Conservation (phyloP, 2,113 vertebrate species). For the Oncorhynchus nerka region DNA sequence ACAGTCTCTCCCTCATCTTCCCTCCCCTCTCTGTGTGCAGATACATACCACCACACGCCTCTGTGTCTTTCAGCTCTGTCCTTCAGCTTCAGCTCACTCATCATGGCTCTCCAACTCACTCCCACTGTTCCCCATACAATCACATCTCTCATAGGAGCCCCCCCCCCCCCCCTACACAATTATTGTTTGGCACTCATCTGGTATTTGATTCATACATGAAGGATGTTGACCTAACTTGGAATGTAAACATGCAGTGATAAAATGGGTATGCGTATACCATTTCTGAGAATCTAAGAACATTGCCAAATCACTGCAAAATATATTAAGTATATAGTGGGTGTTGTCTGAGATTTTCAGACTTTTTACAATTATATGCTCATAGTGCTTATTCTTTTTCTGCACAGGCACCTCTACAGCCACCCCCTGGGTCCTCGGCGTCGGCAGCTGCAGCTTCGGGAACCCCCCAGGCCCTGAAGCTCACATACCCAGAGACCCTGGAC, state of each 20-base stretch:
- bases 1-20: too few species aligned
- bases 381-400: conserved; percentile 4
- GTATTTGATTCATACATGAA: too few species aligned
- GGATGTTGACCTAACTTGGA: too few species aligned
- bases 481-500: conserved; percentile 89
- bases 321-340: too few species aligned
- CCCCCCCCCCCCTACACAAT: background rate
- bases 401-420: conserved; percentile 75
- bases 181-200: background rate
- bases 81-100: background rate
- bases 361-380: background rate
- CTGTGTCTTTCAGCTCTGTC: background rate
- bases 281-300: too few species aligned
- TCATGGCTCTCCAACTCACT: background rate
- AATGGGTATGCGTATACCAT: too few species aligned
- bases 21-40: background rate
- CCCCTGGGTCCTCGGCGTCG: conserved; percentile 78
- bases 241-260: too few species aligned
- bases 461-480: conserved; percentile 86
- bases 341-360: conserved; percentile 21
- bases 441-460: conserved; percentile 77
- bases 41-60: background rate
- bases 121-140: background rate
- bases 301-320: too few species aligned
- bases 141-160: background rate